These are phyloP conservation scores for Diploscapter pachys DNA, from an alignment of 1,140 invertebrate species.

Conservation along the genomic window DNA sequence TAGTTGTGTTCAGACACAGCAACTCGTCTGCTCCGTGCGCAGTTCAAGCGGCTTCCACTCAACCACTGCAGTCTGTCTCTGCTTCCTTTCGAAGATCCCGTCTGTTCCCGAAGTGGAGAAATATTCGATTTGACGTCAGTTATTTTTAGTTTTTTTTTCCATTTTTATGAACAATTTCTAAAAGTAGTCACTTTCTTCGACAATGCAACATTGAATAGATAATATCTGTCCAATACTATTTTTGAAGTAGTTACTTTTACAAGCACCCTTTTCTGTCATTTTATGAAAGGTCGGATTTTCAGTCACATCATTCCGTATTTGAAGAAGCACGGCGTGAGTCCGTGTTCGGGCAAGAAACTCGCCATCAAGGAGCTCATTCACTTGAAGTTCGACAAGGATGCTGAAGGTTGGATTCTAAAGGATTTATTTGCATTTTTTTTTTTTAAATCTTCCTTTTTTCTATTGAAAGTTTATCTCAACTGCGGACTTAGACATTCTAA, in stretches of 20 bases:
- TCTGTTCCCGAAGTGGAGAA: conserved; percentile 78
- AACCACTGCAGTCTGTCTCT: conserved; percentile 77
- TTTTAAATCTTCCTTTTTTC: conserved; percentile 35
- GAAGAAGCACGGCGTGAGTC: conserved; percentile 89
- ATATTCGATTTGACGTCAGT: conserved; percentile 73
- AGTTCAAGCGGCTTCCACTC: conserved; percentile 85
- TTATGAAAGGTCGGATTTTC: conserved; percentile 36
- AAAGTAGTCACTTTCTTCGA: not conserved
- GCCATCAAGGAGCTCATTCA: conserved; percentile 81
- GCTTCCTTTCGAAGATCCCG: conserved; percentile 85
- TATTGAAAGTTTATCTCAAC: conserved; percentile 27
- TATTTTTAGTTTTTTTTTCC: conserved; percentile 60
- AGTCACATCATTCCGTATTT: conserved; percentile 79
- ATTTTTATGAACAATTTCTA: not conserved
- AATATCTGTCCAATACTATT: too few relatives aligned
- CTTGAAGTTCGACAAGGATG: conserved; percentile 83
- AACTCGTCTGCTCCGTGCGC: conserved; percentile 61
- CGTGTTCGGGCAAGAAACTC: conserved; percentile 83
- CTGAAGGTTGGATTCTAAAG: conserved; percentile 64
- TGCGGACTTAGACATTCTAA: too few relatives aligned
- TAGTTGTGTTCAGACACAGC: conserved; percentile 42
- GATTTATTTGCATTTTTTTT: conserved; percentile 22
- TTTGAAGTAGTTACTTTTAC: not conserved
- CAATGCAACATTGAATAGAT: not conserved
- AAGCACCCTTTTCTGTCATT: conserved; percentile 10